Evolutionary conservation across 2,888 invertebrate species (phyloP), one percentile per base, ranked within the genome.

Genomic region (Phrixothrix hirtus): DNA sequence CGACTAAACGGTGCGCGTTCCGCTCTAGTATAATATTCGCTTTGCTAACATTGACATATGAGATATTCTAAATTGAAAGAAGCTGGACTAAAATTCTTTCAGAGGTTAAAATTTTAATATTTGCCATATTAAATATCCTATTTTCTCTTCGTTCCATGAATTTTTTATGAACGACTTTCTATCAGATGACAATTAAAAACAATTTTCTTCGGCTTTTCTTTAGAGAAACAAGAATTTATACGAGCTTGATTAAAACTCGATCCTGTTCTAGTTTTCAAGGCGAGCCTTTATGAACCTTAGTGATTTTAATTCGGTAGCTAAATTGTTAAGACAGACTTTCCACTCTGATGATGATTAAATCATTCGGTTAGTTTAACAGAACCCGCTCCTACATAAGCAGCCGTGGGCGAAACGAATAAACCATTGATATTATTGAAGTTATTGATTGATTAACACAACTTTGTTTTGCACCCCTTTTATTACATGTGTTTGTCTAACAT

Each of bases 281-380:
- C 26, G 47, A 32, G 15, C 32, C 38, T 39, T 45, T 37, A 26
- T 27, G 48, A 38, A 37, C 50, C 35, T 36, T 48, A 31, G 48
- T 37, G 62, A 66, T 69, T 69, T 73, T 74, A 76, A 75, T 76
- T 72, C 75, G 67, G 74, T 70, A 73, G 74, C 74, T 67, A 70
- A 75, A 73, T 74, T 71, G 73, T 74, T 74, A 73, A 75, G 74
- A 75, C 73, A 73, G 74, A 62, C 65, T 75, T 76, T 75, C 73
- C 75, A 74, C 74, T 70, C 71, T 68, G 71, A 62, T 67, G 73
- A 63, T 74, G 73, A 76, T 76, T 70, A 71, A 71, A 76, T 76
- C 75, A 76, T 74, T 65, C 74, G 75, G 76, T 76, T 76, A 76
- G 76, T 76, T 76, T 73, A 68, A 68, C 75, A 72, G 68, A 69